Conservation (phyloP, 2,797 vertebrate genomes). For the Avahi laniger region DNA sequence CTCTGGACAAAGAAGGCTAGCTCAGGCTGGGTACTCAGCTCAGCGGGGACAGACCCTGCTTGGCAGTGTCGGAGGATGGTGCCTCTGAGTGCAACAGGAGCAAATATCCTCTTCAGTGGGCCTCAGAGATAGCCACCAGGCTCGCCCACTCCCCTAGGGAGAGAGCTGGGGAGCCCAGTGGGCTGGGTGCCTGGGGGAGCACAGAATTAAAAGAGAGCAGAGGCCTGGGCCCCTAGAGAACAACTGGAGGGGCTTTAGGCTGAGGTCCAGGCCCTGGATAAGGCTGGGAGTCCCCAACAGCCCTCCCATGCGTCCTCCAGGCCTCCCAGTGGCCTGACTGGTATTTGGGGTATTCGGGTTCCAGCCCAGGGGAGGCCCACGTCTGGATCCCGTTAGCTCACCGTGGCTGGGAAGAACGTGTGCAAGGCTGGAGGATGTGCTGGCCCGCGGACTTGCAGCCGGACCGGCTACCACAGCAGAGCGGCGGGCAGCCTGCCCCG, state of each 20-base stretch:
- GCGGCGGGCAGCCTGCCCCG: slow-evolving; percentile 22
- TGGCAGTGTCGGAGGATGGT: background rate
- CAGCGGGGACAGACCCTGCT: background rate
- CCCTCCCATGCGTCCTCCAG: background rate
- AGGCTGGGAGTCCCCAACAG: background rate
- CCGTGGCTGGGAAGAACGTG: slow-evolving; percentile 57
- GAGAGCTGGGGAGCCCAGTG: background rate
- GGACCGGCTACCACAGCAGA: slow-evolving; percentile 50
- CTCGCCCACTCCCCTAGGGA: background rate
- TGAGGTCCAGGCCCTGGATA: background rate
- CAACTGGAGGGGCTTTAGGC: background rate
- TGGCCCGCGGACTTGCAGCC: slow-evolving; percentile 28
- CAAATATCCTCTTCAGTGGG: background rate
- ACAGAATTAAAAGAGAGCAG: background rate
- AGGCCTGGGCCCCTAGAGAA: background rate
- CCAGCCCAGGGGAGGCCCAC: slow-evolving; percentile 57
- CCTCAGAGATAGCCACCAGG: background rate
- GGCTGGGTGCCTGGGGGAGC: background rate
- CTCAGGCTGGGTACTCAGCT: background rate
- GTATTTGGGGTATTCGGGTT: slow-evolving; percentile 75
- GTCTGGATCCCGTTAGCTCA: slow-evolving; percentile 71
- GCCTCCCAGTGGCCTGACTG: slow-evolving; percentile 57
- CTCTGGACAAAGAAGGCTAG: background rate
- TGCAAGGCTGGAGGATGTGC: slow-evolving; percentile 47
- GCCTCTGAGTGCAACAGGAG: background rate